Evolutionary conservation across 2,888 invertebrate species (phyloP).

Genomic region (Dynastes maya): DNA sequence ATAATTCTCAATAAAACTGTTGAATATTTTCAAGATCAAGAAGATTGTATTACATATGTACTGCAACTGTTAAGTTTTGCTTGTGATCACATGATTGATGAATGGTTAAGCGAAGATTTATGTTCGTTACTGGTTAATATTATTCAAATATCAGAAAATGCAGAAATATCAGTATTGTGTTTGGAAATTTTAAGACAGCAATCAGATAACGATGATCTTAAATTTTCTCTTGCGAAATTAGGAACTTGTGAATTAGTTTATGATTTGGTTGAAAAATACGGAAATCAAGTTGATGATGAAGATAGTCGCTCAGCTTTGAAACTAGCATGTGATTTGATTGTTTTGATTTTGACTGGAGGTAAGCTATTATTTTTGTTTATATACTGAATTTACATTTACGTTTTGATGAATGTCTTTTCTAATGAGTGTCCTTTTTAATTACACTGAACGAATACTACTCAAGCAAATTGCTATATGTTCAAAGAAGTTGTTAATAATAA

Average conservation of each 20-base stretch:
- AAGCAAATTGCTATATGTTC: too few relatives aligned
- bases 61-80: conserved; percentile 77
- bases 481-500: too few relatives aligned
- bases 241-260: conserved; percentile 85
- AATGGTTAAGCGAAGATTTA: conserved; percentile 65
- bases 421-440: too few relatives aligned
- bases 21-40: conserved; percentile 72
- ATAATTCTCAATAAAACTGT: conserved; percentile 72
- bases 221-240: conserved; percentile 82
- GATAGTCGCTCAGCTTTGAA: conserved; percentile 82
- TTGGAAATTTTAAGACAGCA: conserved; percentile 84
- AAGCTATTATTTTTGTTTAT: conserved; percentile 53
- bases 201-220: conserved; percentile 86
- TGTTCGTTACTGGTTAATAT: conserved; percentile 74
- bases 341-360: conserved; percentile 91
- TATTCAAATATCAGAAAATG: conserved; percentile 77
- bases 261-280: conserved; percentile 81
- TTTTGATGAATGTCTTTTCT: too few relatives aligned
- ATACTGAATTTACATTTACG: too few relatives aligned
- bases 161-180: conserved; percentile 84
- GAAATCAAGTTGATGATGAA: conserved; percentile 76
- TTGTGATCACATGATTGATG: conserved; percentile 77
- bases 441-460: too few relatives aligned
- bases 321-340: conserved; percentile 89
- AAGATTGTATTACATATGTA: conserved; percentile 74